Evolutionary conservation across 2,113 vertebrate species (phyloP), one percentile per base, ranked within the genome.

Genomic region (Corythaixoides concolor): DNA sequence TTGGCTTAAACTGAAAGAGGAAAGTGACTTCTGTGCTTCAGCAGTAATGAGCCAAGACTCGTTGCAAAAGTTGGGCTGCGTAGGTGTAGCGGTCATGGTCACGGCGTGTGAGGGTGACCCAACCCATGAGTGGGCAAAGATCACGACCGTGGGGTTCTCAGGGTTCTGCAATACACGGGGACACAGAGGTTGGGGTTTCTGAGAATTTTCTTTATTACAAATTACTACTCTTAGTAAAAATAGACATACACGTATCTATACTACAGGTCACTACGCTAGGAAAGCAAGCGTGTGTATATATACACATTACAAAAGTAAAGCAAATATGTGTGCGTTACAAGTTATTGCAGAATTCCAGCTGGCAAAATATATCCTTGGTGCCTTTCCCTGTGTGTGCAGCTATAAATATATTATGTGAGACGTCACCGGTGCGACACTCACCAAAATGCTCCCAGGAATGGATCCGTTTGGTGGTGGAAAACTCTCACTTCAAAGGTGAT

Each of bases 91-190:
- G 2, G 14, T 64, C 10, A 2, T 14, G n/a, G 58, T 45, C 49
- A 19, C 5, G 4, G 30, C 30, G 10, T 12, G 35, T 12, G 33
- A 24, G 37, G 45, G 33, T 67, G 45, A 15, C 22, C 60, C 5
- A 7, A 27, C 68, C 37, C 4, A 2, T 32, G 32, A 4, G 52
- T 43, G 60, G 35, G 52, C 33, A 1, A 37, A 37, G 60, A 22
- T 52, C 2, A 1, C 43, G 60, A 27, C 22, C 2, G 1, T 12
- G 56, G 39, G 28, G 5, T 78, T 45, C 56, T 70, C 9, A 1
- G 68, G 43, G 27, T 20, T 37, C 22, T 53, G 10, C 10, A 45
- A 5, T 11, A 28, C 35, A 41, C 15, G 28, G 24, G 30, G 60
- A 68, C 6, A 16, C 7, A 5, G 2, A 52, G 24, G 17, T 37